Evolutionary conservation across 2,888 invertebrate genomes (phyloP), one percentile per base, ranked within the genome.

Genomic region (Archaeoteleia sp.): DNA sequence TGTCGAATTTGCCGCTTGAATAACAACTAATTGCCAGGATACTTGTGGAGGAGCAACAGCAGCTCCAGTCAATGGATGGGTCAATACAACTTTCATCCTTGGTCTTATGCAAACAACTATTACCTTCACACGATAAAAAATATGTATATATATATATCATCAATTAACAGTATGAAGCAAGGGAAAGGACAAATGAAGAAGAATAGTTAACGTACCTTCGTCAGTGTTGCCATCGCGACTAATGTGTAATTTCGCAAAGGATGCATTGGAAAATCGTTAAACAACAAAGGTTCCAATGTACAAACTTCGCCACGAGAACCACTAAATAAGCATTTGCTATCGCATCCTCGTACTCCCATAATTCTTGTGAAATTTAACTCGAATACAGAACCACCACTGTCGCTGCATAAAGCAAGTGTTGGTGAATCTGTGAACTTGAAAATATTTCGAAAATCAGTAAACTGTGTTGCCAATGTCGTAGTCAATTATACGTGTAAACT

Each of bases 381-480:
- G 90, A 97, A 98, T 1, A 98, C 97, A 0, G 97, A 98, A 0
- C 98, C 98, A 1, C 97, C 95, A 39, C 94, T 95, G 81, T 98
- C 98, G 12, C 95, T 93, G 74, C 93, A 92, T 20, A 95, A 86
- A 0, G 94, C 95, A 60, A 94, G 83, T 15, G 91, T 90, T 2
- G 91, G 89, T 69, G 90, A 90, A 79, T 92, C 92, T 69, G 93
- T 92, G 79, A 91, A 92, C 89, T 90, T 77, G 51, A 57, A 46
- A 43, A 23, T 34, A 23, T 30, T 48, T 45, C 3, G n/a, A n/a
- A n/a, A n/a, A n/a, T n/a, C n/a, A n/a, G n/a, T n/a, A n/a, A n/a
- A n/a, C n/a, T n/a, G n/a, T n/a, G n/a, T n/a, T n/a, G n/a, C n/a
- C n/a, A n/a, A n/a, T n/a, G n/a, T n/a, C n/a, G n/a, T n/a, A n/a